These are phyloP conservation scores for Lepidostoma basale DNA, from an alignment of 1,140 invertebrate genomes.

Conservation along the genomic window DNA sequence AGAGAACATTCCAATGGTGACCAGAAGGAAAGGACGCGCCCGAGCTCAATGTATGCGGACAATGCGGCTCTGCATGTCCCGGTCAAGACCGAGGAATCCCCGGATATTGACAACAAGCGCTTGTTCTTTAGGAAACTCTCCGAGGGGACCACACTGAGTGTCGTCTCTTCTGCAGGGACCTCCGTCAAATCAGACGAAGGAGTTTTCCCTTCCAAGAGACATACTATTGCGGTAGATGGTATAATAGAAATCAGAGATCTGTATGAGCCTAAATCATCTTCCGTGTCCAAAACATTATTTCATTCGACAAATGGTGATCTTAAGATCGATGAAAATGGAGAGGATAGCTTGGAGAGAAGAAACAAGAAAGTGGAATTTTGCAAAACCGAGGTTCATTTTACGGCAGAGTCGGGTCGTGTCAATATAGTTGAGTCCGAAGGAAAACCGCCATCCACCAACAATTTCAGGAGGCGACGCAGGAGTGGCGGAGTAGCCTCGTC, in stretches of 20 bases:
- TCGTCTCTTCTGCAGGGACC: neutral
- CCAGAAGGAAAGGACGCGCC: neutral
- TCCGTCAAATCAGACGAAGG: neutral
- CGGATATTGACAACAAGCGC: neutral
- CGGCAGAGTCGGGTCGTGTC: constrained; percentile 79
- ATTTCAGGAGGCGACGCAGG: constrained; percentile 71
- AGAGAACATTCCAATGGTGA: neutral
- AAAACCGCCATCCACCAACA: constrained; percentile 80
- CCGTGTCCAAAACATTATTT: constrained; percentile 6
- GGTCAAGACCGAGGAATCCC: constrained; percentile 3
- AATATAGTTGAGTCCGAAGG: constrained; percentile 87
- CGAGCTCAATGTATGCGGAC: neutral
- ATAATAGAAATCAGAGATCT: constrained; percentile 55
- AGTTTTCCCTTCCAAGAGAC: constrained; percentile 55
- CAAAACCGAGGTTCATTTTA: constrained; percentile 85
- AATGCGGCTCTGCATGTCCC: neutral
- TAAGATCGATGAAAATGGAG: constrained; percentile 46
- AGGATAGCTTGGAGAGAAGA: constrained; percentile 54
- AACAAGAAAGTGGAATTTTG: constrained; percentile 82
- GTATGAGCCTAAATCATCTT: constrained; percentile 16
- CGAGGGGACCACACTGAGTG: constrained; percentile 16
- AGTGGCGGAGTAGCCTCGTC: constrained; percentile 53
- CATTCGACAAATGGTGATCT: neutral
- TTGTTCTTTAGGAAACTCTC: constrained; percentile 45
- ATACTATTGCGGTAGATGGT: constrained; percentile 66